Evolutionary conservation across 2,113 vertebrate species (phyloP), one percentile per base, ranked within the genome.

Genomic region (Eretmodus cyanostictus): DNA sequence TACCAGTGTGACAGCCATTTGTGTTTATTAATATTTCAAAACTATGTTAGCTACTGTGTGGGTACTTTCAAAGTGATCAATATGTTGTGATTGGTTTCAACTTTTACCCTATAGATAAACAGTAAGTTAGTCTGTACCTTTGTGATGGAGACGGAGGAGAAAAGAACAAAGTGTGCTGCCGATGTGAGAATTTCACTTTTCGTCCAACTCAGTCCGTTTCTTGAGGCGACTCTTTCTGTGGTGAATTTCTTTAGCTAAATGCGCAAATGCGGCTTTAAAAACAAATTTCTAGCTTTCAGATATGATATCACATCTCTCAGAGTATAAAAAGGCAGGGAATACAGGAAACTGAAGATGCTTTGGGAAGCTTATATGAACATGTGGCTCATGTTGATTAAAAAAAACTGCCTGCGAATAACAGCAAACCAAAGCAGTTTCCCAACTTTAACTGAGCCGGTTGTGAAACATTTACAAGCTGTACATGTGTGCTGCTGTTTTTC

Each of bases 391-490:
- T 51, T 49, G 34, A 9, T 61, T 27, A 14, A 63, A 59, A 73
- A 85, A 86, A 85, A 84, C 40, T 5, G 40, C 19, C 45, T 78
- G 85, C 84, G 55, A 93, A 89, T 45, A 53, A 53, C n/a, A 85
- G 27, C 81, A 91, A 89, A 86, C 85, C 88, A 89, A 93, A 92
- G 86, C 73, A 84, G 89, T 84, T 85, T 91, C 73, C 79, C 8
- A 61, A 51, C 49, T 83, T 54, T 89, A 66, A 57, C 45, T 80
- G 87, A 88, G 80, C 85, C 49, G 76, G 84, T 88, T 66, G 80
- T 89, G 89, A 51, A 84, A 40, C 59, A 61, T 94, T 76, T 87
- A 19, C 86, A 84, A 38, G 27, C 45, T 47, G 45, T 51, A 40
- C 42, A 4, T 82, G 47, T 91, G n/a, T 40, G 29, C 81, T 40